Evolutionary conservation across 2,113 vertebrate species (phyloP).

Genomic region (Lates calcarifer): DNA sequence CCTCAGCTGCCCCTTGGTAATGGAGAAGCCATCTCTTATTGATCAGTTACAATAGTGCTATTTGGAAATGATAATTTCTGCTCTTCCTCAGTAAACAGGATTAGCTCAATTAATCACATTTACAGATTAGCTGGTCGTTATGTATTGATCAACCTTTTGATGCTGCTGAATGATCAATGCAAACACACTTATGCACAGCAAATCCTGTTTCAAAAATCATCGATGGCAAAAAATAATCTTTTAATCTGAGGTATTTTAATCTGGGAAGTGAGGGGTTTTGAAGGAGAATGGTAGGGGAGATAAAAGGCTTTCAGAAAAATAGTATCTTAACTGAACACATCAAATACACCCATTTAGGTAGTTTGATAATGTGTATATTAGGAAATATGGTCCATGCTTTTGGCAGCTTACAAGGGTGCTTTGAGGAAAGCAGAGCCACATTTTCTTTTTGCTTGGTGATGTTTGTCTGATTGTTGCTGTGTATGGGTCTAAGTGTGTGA

Average conservation of each 20-base stretch:
- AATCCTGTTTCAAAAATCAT: conserved; percentile 91
- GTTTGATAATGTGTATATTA: conserved; percentile 1
- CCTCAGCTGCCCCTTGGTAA: conserved; percentile 58
- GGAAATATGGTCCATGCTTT: background rate
- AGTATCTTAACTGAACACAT: background rate
- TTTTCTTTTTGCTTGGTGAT: background rate
- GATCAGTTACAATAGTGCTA: conserved; percentile 73
- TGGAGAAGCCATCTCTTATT: conserved; percentile 64
- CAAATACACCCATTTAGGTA: background rate
- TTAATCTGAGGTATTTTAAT: conserved; percentile 68
- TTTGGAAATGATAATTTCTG: conserved; percentile 86
- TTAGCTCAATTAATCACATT: conserved; percentile 93
- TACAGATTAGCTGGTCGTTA: conserved; percentile 87
- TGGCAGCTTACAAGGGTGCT: background rate
- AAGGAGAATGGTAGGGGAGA: background rate
- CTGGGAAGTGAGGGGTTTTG: conserved; percentile 43
- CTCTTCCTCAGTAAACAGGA: conserved; percentile 88
- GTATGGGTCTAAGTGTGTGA: background rate
- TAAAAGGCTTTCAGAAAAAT: conserved; percentile 58
- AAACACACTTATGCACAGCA: conserved; percentile 89
- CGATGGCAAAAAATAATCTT: conserved; percentile 80
- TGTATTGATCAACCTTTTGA: conserved; percentile 88
- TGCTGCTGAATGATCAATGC: conserved; percentile 87
- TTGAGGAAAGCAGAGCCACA: too few species aligned
- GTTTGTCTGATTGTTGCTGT: background rate